These are phyloP conservation scores for Rhea pennata DNA, from an alignment of 2,113 vertebrate genomes.

Conservation along the genomic window DNA sequence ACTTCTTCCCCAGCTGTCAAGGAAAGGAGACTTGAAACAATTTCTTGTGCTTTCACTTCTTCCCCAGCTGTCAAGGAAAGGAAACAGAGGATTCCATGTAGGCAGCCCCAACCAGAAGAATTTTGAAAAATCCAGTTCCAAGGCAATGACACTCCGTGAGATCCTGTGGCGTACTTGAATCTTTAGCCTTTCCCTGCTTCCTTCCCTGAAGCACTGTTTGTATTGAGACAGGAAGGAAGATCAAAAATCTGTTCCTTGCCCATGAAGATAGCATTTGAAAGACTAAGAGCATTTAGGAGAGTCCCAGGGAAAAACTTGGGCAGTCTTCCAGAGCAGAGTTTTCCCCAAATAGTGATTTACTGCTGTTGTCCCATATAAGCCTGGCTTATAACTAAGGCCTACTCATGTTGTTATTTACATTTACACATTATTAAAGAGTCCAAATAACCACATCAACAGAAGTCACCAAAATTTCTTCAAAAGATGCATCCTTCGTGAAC, in stretches of 20 bases:
- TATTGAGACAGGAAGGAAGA: constrained; percentile 41
- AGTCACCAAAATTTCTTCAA: not conserved
- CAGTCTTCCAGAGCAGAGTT: not conserved
- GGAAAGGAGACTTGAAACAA: not conserved
- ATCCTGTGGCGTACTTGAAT: not conserved
- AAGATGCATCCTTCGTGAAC: not conserved
- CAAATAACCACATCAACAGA: not conserved
- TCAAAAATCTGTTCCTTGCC: constrained; percentile 14
- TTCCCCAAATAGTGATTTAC: not conserved
- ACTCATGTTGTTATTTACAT: not conserved
- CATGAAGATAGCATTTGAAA: not conserved
- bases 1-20: not conserved
- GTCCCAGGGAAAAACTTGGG: not conserved
- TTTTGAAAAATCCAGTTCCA: not conserved
- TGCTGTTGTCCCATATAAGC: not conserved
- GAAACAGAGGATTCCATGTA: not conserved
- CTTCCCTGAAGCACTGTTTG: not conserved
- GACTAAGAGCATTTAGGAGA: not conserved
- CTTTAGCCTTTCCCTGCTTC: constrained; percentile 8
- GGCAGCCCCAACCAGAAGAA: not conserved
- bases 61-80: not conserved
- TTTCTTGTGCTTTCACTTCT: not conserved
- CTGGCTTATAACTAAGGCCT: not conserved
- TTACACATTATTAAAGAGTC: not conserved
- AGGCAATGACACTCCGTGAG: not conserved